Evolutionary conservation across 1,140 invertebrate genomes (phyloP).

Genomic region (Pachypeltis micranthus): DNA sequence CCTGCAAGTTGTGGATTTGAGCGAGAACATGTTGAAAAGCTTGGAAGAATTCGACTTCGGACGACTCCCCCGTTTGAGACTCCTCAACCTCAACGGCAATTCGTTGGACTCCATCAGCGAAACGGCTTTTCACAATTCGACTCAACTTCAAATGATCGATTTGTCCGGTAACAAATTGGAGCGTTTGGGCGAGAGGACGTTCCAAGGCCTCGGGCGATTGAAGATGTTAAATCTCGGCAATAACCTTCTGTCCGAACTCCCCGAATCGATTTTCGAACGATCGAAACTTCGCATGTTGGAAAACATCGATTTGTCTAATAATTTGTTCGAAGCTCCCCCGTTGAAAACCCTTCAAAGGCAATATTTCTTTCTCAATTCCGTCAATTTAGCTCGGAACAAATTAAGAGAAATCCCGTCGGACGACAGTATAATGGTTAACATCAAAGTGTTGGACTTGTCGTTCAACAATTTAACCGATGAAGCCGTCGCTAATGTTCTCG

Average conservation of each 20-base stretch:
- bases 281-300: constrained; percentile 64
- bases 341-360: constrained; percentile 65
- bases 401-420: constrained; percentile 67
- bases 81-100: constrained; percentile 57
- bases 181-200: constrained; percentile 60
- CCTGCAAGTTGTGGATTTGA: constrained; percentile 60
- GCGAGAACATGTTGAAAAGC: constrained; percentile 57
- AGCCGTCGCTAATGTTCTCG: constrained; percentile 60
- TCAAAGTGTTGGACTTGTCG: constrained; percentile 75
- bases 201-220: constrained; percentile 66
- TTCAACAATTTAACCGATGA: constrained; percentile 67
- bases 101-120: constrained; percentile 66
- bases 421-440: constrained; percentile 72
- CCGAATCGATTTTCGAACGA: constrained; percentile 73
- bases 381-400: constrained; percentile 68
- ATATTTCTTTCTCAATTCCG: constrained; percentile 61
- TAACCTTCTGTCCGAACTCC: constrained; percentile 60
- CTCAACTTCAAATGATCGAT: constrained; percentile 69
- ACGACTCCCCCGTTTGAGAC: constrained; percentile 54
- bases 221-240: constrained; percentile 59
- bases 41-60: constrained; percentile 76
- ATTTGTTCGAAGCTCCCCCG: constrained; percentile 66
- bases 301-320: constrained; percentile 64
- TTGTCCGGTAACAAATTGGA: constrained; percentile 63
- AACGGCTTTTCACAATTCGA: constrained; percentile 80